Evolutionary conservation across 2,797 vertebrate genomes (phyloP).

Genomic region (Danio choprae): DNA sequence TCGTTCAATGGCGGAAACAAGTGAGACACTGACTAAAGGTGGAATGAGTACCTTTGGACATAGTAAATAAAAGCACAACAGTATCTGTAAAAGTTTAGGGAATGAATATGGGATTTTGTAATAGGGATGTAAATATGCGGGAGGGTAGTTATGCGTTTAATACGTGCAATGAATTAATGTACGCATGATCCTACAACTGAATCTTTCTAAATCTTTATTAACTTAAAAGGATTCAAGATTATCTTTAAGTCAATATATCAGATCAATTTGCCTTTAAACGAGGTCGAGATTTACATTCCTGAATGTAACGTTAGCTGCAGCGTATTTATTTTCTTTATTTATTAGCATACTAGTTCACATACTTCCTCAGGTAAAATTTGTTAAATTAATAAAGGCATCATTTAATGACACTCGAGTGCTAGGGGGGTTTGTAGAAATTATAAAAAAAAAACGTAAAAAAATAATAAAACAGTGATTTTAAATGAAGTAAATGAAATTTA

Average conservation of each 20-base stretch:
- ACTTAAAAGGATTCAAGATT: neutral
- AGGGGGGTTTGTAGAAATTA: too few relatives aligned
- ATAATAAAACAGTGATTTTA: too few relatives aligned
- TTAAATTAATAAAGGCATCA: neutral
- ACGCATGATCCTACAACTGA: neutral
- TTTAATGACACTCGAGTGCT: neutral
- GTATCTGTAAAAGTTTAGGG: neutral
- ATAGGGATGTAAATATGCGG: neutral
- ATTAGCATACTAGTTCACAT: neutral
- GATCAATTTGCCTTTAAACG: neutral
- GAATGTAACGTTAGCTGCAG: neutral
- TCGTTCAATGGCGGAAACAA: neutral
- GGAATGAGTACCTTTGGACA: neutral
- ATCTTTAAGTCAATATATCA: neutral
- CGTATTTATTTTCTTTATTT: neutral
- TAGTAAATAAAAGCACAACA: neutral
- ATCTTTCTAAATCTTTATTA: neutral
- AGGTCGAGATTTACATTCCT: neutral
- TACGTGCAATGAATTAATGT: neutral
- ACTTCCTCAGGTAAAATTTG: neutral
- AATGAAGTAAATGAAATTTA: too few relatives aligned
- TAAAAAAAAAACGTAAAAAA: too few relatives aligned
- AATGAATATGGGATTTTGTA: neutral
- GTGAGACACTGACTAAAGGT: neutral
- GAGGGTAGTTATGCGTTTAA: neutral